Conservation (phyloP, 2,888 invertebrate species). For the Myopa tessellatipennis region DNA sequence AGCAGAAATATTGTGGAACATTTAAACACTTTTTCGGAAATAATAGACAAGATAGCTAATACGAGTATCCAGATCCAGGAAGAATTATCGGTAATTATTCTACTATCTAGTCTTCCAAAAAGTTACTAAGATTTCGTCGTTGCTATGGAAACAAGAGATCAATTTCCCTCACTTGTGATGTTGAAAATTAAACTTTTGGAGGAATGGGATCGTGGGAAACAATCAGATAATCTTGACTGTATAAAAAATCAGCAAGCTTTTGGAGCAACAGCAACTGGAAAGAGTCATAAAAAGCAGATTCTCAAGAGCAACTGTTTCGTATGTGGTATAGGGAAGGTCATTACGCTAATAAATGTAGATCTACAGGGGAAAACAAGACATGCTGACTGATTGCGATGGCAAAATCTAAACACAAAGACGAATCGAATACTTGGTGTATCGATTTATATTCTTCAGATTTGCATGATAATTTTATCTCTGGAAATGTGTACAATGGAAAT, state of each 20-base stretch:
- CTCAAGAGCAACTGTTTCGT: background rate
- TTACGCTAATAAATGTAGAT: constrained; percentile 2
- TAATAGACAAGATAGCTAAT: no score
- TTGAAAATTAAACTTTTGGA: constrained; percentile 1
- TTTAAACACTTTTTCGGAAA: background rate
- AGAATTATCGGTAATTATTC: no score
- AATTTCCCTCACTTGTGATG: background rate
- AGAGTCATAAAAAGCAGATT: background rate
- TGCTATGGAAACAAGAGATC: constrained; percentile 1
- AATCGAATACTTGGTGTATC: no score
- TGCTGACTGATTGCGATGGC: no score
- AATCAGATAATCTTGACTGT: background rate
- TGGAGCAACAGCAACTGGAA: background rate
- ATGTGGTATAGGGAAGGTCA: background rate
- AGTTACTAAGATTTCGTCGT: background rate
- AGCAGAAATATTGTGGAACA: background rate
- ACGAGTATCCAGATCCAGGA: no score
- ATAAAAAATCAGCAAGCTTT: no score
- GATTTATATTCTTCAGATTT: no score
- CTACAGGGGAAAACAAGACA: background rate
- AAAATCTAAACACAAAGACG: no score
- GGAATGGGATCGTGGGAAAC: background rate
- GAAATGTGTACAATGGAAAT: no score
- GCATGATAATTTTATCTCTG: no score
- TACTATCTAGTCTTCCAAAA: background rate